Evolutionary conservation across 1,140 invertebrate genomes (phyloP).

Genomic region (Hirudo medicinalis): DNA sequence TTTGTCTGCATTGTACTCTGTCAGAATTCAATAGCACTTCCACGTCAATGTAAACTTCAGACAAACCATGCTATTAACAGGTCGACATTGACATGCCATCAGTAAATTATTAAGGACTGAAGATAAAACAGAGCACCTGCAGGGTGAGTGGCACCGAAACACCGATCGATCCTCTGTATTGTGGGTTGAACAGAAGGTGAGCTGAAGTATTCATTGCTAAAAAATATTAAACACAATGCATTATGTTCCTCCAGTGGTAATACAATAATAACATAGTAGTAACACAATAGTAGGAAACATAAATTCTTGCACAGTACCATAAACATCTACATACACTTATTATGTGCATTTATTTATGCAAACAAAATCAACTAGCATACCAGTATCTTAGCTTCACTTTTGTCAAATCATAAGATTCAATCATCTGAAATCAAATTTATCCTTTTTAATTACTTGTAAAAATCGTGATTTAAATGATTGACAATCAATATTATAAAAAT

Average conservation of each 20-base stretch:
- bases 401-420: constrained; percentile 92
- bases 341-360: no score
- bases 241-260: no score
- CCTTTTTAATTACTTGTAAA: no score
- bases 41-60: neutral
- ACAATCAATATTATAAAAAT: no score
- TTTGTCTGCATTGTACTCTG: constrained; percentile 69
- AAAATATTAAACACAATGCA: no score
- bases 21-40: neutral
- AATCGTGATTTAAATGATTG: no score
- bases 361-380: constrained; percentile 44
- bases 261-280: no score
- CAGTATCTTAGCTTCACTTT: constrained; percentile 89
- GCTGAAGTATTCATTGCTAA: constrained; percentile 52
- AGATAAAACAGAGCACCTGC: constrained; percentile 45
- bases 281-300: no score
- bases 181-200: constrained; percentile 85
- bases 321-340: no score
- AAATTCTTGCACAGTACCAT: no score
- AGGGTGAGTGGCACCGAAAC: constrained; percentile 93
- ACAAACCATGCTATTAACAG: neutral
- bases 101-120: neutral
- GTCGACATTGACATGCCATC: neutral
- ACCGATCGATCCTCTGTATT: constrained; percentile 91
- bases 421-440: constrained; percentile 49